Evolutionary conservation across 2,113 vertebrate species (phyloP).

Genomic region (Pundamilia nyererei): DNA sequence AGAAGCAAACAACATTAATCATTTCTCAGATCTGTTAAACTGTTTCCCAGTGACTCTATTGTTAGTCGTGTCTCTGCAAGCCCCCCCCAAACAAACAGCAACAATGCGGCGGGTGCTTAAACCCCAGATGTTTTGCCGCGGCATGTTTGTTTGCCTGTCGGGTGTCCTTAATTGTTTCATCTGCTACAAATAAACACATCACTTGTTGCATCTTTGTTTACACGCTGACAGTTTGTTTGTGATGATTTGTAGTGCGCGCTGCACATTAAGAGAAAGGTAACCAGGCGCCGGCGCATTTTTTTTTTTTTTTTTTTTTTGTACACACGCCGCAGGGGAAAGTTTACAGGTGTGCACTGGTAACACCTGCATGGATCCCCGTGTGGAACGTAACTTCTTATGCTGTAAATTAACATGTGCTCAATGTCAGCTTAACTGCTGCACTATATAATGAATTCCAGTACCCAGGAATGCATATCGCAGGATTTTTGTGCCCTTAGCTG

Average conservation of each 20-base stretch:
- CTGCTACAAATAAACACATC: constrained; percentile 55
- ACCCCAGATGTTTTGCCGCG: constrained; percentile 35
- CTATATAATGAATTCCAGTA: background rate
- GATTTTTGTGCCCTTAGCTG: background rate
- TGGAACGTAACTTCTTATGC: constrained; percentile 4
- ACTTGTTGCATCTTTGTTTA: constrained; percentile 64
- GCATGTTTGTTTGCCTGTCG: constrained; percentile 61
- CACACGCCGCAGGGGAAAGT: constrained; percentile 33
- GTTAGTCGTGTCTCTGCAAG: background rate
- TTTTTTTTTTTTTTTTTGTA: background rate
- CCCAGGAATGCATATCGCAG: accelerated
- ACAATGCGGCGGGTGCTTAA: background rate
- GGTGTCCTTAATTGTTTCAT: constrained; percentile 54
- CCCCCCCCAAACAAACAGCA: background rate
- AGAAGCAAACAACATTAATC: constrained; percentile 7
- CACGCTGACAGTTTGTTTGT: constrained; percentile 34
- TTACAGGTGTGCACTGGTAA: constrained; percentile 55
- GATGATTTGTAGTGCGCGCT: background rate
- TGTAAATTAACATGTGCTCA: constrained; percentile 27
- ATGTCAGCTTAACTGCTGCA: background rate
- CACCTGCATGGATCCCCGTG: constrained; percentile 47
- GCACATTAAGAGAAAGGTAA: constrained; percentile 13
- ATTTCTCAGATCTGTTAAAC: constrained; percentile 19
- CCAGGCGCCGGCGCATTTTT: background rate
- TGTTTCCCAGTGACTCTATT: background rate